Base-by-base conservation (phyloP, 2,113 vertebrate genomes). In the Ellobius talpinus region DNA sequence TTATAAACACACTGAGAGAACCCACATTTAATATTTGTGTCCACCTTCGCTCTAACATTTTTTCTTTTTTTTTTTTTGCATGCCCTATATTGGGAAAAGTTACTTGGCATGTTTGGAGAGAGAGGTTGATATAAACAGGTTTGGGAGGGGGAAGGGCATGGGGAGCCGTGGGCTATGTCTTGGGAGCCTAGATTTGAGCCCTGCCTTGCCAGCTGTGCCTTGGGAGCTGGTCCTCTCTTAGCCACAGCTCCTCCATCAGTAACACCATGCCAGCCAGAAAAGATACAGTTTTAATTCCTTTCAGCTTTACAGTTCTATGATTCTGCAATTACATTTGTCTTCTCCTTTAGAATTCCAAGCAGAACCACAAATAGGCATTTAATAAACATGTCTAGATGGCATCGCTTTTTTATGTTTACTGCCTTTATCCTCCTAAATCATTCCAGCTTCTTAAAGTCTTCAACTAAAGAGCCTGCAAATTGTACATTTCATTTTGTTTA, bases 401-500 rank as follows among this genome's bases (percentile, higher is more conserved):
- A 93, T 96, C 52, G n/a, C 50, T 12, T 95, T 92, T 88, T 89
- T 94, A 85, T 84, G 58, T 74, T 92, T 86, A 91, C 74, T 91
- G 87, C 52, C 81, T 93, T 5, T 92, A 47, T 97, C 72, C 78
- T 36, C 50, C 84, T 65, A 96, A 97, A 98, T 87, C 82, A 95
- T 87, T 55, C 42, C 58, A 24, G 72, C 73, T 92, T 94, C 90
- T 95, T 94, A 47, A 98, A 85, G 84, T 61, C 65, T 85, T 94
- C 87, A 79, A 93, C 76, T 95, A 79, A 93, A 93, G 70, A 95
- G 74, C 61, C 58, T 93, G 19, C 63, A 95, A 94, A 97, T 90
- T 87, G 65, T 89, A 90, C 79, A 66, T 96, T 97, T 95, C 90
- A 92, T 96, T 96, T 94, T 61, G 92, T 90, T 94, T 96, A 81